Base-by-base conservation (phyloP, 23 tunicate species). In the Styela clava region DNA sequence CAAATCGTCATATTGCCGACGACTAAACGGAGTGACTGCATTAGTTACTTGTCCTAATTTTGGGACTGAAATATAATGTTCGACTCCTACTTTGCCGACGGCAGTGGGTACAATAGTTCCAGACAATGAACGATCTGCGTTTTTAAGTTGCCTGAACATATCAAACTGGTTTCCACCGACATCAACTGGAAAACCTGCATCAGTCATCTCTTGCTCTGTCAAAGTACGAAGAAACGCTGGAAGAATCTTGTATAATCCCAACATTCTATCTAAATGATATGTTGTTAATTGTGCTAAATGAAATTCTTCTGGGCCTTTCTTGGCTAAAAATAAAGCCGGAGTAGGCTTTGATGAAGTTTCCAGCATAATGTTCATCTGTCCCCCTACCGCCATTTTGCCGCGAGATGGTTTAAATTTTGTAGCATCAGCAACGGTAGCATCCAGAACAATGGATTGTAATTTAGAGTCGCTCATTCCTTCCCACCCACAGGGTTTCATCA, bases 171-270 rank as follows among this genome's bases (percentile, higher is more conserved):
- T 93, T 22, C 98, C 98, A 23, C 98, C 98, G 56, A 93, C 51
- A 71, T 93, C 98, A 24, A 93, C 98, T 18, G 98, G 98, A 52
- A 93, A 93, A 33, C 90, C 89, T 2, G 98, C 98, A 21, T 84
- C 89, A 2, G 87, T 23, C 61, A 93, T 71, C 44, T 93, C 98
- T 26, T 61, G 22, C 61, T 26, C 82, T 0, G 79, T 79, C 72
- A 93, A 69, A 35, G 64, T 32, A 65, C 98, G 69, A 23, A 88
- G 94, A 18, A 87, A 32, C 16, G 89, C 83, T 5, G 91, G 92
- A 31, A 84, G 74, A n/a, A 89, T 93, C 44, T 93, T 93, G 86
- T 80, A 88, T 0, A 93, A 67, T 27, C 98, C 98, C 32, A 93
- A 67, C 82, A 87, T 84, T 63, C 93, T 80, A 81, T 93, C 98